Evolutionary conservation across 2,113 vertebrate species (phyloP).

Genomic region (Murina feae): DNA sequence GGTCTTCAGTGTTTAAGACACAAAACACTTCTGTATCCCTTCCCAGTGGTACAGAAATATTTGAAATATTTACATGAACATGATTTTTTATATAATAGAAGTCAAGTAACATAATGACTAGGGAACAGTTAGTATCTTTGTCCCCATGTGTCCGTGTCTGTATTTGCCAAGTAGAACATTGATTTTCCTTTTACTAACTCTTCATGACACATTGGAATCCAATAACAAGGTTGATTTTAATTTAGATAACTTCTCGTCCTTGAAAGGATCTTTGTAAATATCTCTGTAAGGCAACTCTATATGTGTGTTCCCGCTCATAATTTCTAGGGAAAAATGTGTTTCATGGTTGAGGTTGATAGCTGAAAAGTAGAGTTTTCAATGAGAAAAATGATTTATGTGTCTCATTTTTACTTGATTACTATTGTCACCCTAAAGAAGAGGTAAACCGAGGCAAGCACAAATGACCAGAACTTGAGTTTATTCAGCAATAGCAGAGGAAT

Average conservation of each 20-base stretch:
- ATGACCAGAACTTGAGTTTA: neutral
- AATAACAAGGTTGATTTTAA: constrained; percentile 15
- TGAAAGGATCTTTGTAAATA: constrained; percentile 15
- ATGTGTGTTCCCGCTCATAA: neutral
- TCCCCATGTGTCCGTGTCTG: neutral
- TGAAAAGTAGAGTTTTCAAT: constrained; percentile 29
- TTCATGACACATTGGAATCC: neutral
- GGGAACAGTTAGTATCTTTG: neutral
- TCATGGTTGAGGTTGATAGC: neutral
- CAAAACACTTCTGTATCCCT: neutral
- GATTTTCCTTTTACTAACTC: neutral
- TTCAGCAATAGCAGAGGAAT: neutral
- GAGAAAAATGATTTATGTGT: neutral
- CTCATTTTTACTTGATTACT: neutral
- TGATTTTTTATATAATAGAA: neutral
- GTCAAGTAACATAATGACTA: neutral
- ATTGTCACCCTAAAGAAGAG: neutral
- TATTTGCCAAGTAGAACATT: neutral
- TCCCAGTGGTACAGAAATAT: neutral
- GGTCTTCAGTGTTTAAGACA: neutral
- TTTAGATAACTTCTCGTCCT: constrained; percentile 22
- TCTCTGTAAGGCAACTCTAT: neutral
- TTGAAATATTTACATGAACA: neutral
- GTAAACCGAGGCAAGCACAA: neutral
- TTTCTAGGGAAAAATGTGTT: constrained; percentile 14